Percentiles rank a stretch among this genome's conserved stretches.
Conservation (phyloP, 2,888 invertebrate genomes). For the Diachrysia chrysitis region DNA sequence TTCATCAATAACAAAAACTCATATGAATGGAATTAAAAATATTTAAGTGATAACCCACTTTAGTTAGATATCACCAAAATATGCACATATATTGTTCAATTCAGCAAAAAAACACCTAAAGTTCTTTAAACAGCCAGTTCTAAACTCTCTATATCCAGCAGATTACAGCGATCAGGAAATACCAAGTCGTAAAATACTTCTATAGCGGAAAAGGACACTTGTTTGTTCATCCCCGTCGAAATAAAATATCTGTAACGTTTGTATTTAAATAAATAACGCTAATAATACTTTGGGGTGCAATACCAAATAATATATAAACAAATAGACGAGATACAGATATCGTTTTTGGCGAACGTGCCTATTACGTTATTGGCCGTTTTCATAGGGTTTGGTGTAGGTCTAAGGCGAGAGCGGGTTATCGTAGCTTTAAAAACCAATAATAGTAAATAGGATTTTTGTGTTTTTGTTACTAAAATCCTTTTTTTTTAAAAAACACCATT, state of each 20-base stretch:
- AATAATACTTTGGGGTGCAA: slow-evolving; percentile 38
- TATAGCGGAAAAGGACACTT: slow-evolving; percentile 1
- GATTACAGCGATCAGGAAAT: neutral
- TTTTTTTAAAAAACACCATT: no score
- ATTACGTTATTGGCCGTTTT: slow-evolving; percentile 74
- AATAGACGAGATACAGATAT: slow-evolving; percentile 74
- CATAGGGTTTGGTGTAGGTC: slow-evolving; percentile 47
- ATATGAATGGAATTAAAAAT: no score
- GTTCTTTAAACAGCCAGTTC: neutral
- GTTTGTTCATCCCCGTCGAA: neutral
- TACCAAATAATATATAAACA: slow-evolving; percentile 66
- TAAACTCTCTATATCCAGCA: neutral
- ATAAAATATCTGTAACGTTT: slow-evolving; percentile 9
- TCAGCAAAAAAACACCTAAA: no score
- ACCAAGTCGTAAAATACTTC: neutral
- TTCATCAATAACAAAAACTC: no score
- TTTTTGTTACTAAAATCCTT: no score
- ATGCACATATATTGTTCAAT: no score
- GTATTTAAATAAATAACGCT: slow-evolving; percentile 38
- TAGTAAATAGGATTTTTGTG: no score
- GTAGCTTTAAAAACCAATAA: no score
- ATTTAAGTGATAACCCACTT: no score
- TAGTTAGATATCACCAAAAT: no score
- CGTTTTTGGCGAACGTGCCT: slow-evolving; percentile 81
- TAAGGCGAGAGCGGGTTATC: slow-evolving; percentile 37